phyloP scores from a whole-genome alignment of 2,113 vertebrate species.

The Tragelaphus buxtoni region DNA sequence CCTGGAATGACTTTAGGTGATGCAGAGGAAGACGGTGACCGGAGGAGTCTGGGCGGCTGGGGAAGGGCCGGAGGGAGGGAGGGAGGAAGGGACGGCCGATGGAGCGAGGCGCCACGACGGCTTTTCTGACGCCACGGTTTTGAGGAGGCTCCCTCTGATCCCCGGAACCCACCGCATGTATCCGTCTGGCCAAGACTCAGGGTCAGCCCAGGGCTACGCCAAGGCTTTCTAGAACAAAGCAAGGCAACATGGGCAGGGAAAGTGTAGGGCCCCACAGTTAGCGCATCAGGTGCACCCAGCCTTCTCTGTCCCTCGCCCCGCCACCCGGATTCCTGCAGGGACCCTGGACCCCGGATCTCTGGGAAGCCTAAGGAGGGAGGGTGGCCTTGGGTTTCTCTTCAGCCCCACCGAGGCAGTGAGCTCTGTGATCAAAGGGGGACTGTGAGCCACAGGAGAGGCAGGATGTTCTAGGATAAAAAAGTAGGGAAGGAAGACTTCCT shows the following conservation, averaged over 20 bases:
- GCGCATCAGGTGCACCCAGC: not conserved
- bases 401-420: not conserved
- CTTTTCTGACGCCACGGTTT: no score
- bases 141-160: no score
- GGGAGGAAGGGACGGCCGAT: not conserved
- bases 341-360: not conserved
- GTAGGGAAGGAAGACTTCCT: no score
- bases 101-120: not conserved
- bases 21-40: not conserved
- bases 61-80: not conserved
- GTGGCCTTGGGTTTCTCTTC: not conserved
- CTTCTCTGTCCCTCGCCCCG: not conserved
- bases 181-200: not conserved
- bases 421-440: not conserved
- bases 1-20: not conserved
- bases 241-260: not conserved
- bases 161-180: not conserved
- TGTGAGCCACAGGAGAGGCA: not conserved
- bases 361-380: not conserved
- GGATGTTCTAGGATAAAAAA: not conserved
- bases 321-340: not conserved
- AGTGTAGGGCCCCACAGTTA: not conserved
- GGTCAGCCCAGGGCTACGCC: not conserved
- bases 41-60: not conserved
- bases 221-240: not conserved